Base-by-base conservation (phyloP, 2,113 vertebrate genomes). In the Tachycineta bicolor region DNA sequence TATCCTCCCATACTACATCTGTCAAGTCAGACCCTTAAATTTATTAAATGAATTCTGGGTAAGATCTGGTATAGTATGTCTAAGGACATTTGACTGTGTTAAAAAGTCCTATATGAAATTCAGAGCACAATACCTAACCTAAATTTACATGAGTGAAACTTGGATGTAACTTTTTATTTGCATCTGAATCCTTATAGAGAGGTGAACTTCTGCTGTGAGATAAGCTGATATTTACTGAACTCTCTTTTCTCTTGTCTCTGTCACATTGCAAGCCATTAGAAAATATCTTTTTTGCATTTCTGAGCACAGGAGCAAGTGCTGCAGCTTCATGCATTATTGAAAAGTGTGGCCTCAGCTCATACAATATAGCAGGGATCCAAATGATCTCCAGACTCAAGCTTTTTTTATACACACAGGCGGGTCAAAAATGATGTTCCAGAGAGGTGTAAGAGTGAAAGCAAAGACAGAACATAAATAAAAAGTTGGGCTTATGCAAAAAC, bases 271-370 rank as follows among this genome's bases (percentile, higher is more conserved):
- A 95, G 58, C 90, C 83, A 52, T 89, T 94, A 73, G 88, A 75
- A 91, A 68, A 65, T 90, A 82, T 73, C 37, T 44, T 87, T 95
- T 90, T 92, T 93, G 80, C 90, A 94, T 97, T 97, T 96, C 96
- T 96, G 76, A 90, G 89, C 93, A 46, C 73, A 96, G 29, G 68
- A 96, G 87, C 11, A 69, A 95, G 59, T 58, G 77, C 87, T 95
- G 83, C 89, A 89, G 79, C 87, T 96, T 97, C 96, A 97, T 94
- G 95, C 83, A 85, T 97, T 96, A 97, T 96, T 97, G 93, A 97
- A 86, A 84, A 97, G 75, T 62, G 78, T 95, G 96, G 79, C 68
- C 81, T 93, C 34, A 7, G 68, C 77, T 55, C 11, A 6, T 92
- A 93, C 70, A 80, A 43, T 93, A 77, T 86, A 95, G 62, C 46